These are phyloP conservation scores for Zygaena filipendulae DNA, from an alignment of 2,888 invertebrate species.

Conservation along the genomic window DNA sequence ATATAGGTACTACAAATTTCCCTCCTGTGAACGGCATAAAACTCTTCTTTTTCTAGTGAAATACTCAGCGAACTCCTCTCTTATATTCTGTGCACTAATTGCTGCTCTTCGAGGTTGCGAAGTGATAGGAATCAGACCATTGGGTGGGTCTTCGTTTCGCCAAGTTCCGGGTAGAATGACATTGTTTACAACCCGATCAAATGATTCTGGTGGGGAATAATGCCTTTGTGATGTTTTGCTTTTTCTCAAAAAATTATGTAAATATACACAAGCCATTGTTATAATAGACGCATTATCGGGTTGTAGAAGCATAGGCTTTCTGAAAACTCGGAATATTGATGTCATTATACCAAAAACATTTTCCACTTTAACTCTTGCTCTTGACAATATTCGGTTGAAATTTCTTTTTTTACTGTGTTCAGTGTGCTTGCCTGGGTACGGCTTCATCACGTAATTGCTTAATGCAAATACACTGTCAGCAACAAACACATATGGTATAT, in stretches of 20 bases:
- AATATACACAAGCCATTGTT: conserved; percentile 16
- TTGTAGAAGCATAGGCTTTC: conserved; percentile 12
- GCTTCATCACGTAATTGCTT: conserved; percentile 13
- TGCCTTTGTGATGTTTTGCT: conserved; percentile 11
- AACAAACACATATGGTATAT: conserved; percentile 15
- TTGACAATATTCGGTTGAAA: too few species aligned
- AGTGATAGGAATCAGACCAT: conserved; percentile 15
- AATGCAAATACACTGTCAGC: conserved; percentile 17
- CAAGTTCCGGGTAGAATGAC: conserved; percentile 13
- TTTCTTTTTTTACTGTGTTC: too few species aligned
- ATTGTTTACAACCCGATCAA: conserved; percentile 10
- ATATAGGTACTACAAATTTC: too few species aligned
- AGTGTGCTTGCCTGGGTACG: too few species aligned
- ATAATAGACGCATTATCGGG: conserved; percentile 12
- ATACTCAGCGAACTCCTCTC: conserved; percentile 9
- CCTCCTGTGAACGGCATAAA: too few species aligned
- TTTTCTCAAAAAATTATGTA: conserved; percentile 18
- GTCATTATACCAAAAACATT: conserved; percentile 17
- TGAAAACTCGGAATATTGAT: conserved; percentile 15
- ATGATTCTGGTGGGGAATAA: conserved; percentile 11
- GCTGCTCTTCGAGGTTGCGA: conserved; percentile 16
- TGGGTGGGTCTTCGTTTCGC: conserved; percentile 13
- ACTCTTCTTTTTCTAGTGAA: too few species aligned
- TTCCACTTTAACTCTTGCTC: conserved; percentile 20
- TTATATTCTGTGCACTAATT: conserved; percentile 10